phyloP scores from a whole-genome alignment of 2,797 vertebrate genomes.

The Enoplosus armatus region DNA sequence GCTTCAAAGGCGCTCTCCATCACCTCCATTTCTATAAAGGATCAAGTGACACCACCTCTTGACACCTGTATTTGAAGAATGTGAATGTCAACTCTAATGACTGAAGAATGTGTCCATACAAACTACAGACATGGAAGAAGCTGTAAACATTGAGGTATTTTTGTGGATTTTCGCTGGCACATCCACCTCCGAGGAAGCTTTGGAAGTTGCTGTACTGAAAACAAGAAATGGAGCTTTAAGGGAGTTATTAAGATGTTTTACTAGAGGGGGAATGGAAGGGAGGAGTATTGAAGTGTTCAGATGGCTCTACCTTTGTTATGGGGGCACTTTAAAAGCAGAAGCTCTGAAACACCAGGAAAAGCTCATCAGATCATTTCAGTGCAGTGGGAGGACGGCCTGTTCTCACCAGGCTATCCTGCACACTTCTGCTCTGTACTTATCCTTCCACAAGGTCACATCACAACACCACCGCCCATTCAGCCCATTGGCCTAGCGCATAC shows the following conservation, averaged over 20 bases:
- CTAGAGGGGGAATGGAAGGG: background rate
- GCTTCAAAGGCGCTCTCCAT: constrained; percentile 44
- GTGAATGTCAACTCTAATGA: constrained; percentile 26
- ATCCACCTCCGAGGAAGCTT: constrained; percentile 11
- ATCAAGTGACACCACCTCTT: constrained; percentile 58
- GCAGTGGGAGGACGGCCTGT: constrained; percentile 6
- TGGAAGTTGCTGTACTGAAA: background rate
- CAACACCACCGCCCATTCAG: constrained; percentile 10
- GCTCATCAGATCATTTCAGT: constrained; percentile 36
- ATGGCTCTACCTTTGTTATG: constrained; percentile 8
- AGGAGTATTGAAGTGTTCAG: constrained; percentile 1
- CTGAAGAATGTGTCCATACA: constrained; percentile 1
- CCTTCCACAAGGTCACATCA: constrained; percentile 53
- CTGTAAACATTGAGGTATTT: constrained; percentile 55
- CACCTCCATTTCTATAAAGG: constrained; percentile 46
- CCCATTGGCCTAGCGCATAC: constrained; percentile 38
- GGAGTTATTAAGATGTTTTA: constrained; percentile 37
- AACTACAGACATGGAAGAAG: constrained; percentile 42
- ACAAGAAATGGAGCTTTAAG: constrained; percentile 24
- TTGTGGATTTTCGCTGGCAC: background rate
- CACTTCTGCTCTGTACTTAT: constrained; percentile 26
- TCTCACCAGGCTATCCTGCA: constrained; percentile 37
- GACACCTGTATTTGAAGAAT: constrained; percentile 44
- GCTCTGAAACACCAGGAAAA: constrained; percentile 4
- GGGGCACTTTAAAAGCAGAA: constrained; percentile 34